A percentile compares a stretch with the other conserved stretches of the same genome.
Evolutionary conservation across 2,113 vertebrate species (phyloP).

Genomic region (Rana temporaria): DNA sequence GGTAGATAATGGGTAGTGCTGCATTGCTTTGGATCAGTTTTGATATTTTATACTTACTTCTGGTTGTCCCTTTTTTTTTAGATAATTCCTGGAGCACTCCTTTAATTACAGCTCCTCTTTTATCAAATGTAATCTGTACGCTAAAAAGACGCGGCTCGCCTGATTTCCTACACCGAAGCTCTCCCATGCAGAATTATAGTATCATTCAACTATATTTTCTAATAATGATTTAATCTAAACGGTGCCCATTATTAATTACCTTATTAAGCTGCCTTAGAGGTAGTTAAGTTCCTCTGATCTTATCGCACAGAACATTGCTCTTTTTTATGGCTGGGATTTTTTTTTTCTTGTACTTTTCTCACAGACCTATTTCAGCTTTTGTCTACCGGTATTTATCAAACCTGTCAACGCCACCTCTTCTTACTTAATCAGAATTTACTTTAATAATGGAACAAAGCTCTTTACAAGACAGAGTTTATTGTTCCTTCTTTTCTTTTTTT

Average conservation of each 20-base stretch:
- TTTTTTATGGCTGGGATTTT: slow-evolving; percentile 50
- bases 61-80: too few relatives aligned
- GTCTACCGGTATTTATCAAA: slow-evolving; percentile 51
- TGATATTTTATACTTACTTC: too few relatives aligned
- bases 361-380: slow-evolving; percentile 36
- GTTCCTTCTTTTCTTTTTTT: not conserved
- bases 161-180: not conserved
- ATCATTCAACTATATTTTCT: slow-evolving; percentile 56
- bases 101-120: too few relatives aligned
- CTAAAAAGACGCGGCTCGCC: slow-evolving; percentile 9
- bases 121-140: not conserved
- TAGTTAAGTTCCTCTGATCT: slow-evolving; percentile 57
- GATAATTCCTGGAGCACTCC: too few relatives aligned
- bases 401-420: slow-evolving; percentile 52
- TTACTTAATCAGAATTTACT: slow-evolving; percentile 55
- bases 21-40: too few relatives aligned
- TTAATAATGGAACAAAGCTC: slow-evolving; percentile 29
- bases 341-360: slow-evolving; percentile 9
- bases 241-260: slow-evolving; percentile 53
- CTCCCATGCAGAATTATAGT: slow-evolving; percentile 46
- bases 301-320: slow-evolving; percentile 57
- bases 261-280: slow-evolving; percentile 54
- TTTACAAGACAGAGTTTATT: slow-evolving; percentile 35
- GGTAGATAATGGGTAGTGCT: too few relatives aligned
- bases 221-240: slow-evolving; percentile 55